These are phyloP conservation scores for Heliconius hewitsoni DNA, from an alignment of 1,140 invertebrate species.

Conservation along the genomic window DNA sequence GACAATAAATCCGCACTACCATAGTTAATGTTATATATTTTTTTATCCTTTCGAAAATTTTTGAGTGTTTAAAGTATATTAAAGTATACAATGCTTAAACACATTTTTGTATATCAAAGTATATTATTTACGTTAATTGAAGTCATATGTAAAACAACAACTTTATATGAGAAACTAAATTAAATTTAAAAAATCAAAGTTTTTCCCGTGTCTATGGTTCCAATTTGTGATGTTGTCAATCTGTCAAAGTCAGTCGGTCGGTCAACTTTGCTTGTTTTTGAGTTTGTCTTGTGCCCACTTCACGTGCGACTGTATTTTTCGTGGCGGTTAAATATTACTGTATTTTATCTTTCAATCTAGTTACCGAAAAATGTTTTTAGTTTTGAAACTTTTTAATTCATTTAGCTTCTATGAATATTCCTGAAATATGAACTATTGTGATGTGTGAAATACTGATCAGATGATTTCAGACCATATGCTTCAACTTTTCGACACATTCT, in stretches of 20 bases:
- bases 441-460: constrained; percentile 72
- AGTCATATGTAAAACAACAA: background rate
- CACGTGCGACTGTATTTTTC: constrained; percentile 51
- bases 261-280: constrained; percentile 64
- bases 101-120: background rate
- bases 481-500: constrained; percentile 48
- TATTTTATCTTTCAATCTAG: constrained; percentile 43
- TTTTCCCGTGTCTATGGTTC: background rate
- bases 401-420: constrained; percentile 42
- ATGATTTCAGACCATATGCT: constrained; percentile 78
- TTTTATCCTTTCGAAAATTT: background rate
- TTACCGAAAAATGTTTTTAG: constrained; percentile 29
- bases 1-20: background rate
- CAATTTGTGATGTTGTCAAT: constrained; percentile 27
- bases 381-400: constrained; percentile 40
- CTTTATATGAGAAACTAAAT: background rate
- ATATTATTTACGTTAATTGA: background rate
- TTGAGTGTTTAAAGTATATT: background rate
- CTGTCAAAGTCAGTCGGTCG: constrained; percentile 52
- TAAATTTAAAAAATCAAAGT: background rate
- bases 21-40: background rate
- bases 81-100: background rate
- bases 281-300: constrained; percentile 61
- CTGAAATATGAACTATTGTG: constrained; percentile 53
- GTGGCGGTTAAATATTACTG: constrained; percentile 57